These are phyloP conservation scores for Lamellibrachia satsuma DNA, from an alignment of 2,888 invertebrate species.

Conservation along the genomic window DNA sequence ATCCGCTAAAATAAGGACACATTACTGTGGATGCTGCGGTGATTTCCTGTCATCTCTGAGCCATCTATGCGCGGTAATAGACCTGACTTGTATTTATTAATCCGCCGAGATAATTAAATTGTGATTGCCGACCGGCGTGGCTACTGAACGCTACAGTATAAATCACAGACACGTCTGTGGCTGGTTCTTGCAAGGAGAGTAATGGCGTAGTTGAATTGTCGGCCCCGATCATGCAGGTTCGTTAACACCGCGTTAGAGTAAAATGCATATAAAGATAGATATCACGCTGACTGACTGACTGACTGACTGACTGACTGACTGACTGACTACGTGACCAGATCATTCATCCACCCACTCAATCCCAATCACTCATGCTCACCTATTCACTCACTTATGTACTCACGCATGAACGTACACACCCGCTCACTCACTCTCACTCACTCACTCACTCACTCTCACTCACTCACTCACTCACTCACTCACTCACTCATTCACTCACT, in stretches of 20 bases:
- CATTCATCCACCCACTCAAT: background rate
- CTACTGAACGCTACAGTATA: background rate
- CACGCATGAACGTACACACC: background rate
- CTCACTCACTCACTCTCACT: background rate
- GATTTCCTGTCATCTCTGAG: background rate
- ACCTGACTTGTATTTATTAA: background rate
- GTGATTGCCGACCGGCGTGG: conserved; percentile 7
- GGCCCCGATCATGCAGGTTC: background rate
- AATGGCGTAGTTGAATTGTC: background rate
- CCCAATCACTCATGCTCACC: background rate
- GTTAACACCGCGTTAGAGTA: too few species aligned
- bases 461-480: background rate
- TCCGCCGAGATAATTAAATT: conserved; percentile 13
- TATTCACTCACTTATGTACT: background rate
- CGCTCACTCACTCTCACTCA: background rate
- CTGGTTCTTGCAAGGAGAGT: background rate
- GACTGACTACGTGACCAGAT: background rate
- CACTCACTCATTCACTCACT: background rate
- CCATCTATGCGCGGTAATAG: background rate
- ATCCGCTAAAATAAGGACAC: conserved; percentile 11
- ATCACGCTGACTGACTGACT: too few species aligned
- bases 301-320: too few species aligned
- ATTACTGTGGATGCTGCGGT: background rate
- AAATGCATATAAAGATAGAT: too few species aligned
- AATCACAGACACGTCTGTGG: background rate